phyloP scores from a whole-genome alignment of 1,140 invertebrate species.

The Monochamus saltuarius region DNA sequence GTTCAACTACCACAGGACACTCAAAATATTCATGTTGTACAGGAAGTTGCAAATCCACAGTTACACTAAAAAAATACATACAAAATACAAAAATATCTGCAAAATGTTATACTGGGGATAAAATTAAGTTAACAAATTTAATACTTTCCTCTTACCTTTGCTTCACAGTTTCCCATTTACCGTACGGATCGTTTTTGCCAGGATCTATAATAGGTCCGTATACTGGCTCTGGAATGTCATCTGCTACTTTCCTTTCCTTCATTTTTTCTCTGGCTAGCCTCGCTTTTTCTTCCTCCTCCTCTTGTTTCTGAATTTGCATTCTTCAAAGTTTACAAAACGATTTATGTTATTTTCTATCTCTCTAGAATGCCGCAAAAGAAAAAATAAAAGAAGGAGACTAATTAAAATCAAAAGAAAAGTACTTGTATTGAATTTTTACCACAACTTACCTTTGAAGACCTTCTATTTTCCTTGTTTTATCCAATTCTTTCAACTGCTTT shows the following conservation, averaged over 20 bases:
- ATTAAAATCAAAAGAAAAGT: constrained; percentile 7
- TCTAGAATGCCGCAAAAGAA: no score
- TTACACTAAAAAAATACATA: constrained; percentile 51
- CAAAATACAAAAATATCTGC: constrained; percentile 3
- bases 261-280: constrained; percentile 44
- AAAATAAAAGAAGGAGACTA: no score
- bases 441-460: constrained; percentile 36
- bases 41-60: constrained; percentile 63
- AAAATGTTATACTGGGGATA: background rate
- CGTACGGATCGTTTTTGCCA: constrained; percentile 62
- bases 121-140: background rate
- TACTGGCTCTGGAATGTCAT: constrained; percentile 40
- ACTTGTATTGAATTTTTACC: constrained; percentile 34
- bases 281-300: constrained; percentile 52
- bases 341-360: no score
- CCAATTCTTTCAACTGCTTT: constrained; percentile 57
- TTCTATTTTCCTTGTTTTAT: constrained; percentile 55
- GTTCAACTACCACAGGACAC: constrained; percentile 48
- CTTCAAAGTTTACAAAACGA: constrained; percentile 15
- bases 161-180: constrained; percentile 63
- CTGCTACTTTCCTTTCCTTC: constrained; percentile 42
- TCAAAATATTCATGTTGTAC: constrained; percentile 49
- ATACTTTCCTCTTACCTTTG: constrained; percentile 24
- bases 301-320: constrained; percentile 49
- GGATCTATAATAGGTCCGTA: constrained; percentile 53